Base-by-base conservation (phyloP, 2,888 invertebrate genomes). In the Lithosia quadra region DNA sequence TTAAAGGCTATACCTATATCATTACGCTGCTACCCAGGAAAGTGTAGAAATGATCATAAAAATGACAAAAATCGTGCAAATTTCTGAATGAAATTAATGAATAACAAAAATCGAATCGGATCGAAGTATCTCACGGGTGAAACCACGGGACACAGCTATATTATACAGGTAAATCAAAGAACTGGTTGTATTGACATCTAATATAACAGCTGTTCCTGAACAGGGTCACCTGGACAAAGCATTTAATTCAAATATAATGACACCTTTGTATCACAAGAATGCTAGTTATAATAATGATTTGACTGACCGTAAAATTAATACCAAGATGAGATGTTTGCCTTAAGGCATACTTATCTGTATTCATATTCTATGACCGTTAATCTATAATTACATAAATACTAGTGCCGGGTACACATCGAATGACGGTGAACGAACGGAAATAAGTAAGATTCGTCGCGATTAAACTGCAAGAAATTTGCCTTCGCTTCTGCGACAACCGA, bases 271-370 rank as follows among this genome's bases (percentile, higher is more conserved):
- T 43, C n/a, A 49, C 9, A 49, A n/a, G 49, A 49, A 28, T 13
- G 8, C 28, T 8, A n/a, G n/a, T n/a, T n/a, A n/a, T n/a, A n/a
- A 24, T 15, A 24, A 56, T 56, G 56, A 56, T 5, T 56, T 24
- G 56, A 24, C 56, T 24, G 56, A 56, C 56, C 56, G 56, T 28
- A 15, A 56, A 56, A 56, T 56, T 22, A 56, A 56, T 56, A 36
- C 13, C 22, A 60, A 33, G 21, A 34, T 33, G 55, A 21, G 34
- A 21, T 59, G 21, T n/a, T 36, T 60, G 60, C 22, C 8, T n/a
- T 39, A 36, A 22, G 60, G 22, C 21, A 22, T n/a, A 13, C 11
- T 21, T n/a, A 11, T 1, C n/a, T 28, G 18, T 11, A 36, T 34
- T 13, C 11, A 59, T 33, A 4, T n/a, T 59, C 7, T 33, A 8